Base-by-base conservation (phyloP, 1,140 invertebrate genomes). In the Ostrea edulis region DNA sequence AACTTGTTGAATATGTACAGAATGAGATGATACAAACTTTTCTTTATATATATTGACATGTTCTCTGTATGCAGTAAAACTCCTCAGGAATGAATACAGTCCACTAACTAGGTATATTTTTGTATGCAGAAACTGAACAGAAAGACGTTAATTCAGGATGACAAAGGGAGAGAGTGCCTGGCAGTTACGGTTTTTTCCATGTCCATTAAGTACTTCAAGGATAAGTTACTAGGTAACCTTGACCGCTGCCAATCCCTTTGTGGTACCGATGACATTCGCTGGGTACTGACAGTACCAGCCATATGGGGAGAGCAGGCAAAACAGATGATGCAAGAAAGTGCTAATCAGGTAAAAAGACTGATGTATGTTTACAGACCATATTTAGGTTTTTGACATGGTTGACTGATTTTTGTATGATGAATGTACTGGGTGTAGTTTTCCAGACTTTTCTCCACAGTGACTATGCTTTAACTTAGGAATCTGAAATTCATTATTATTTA, bases 241-340 rank as follows among this genome's bases (percentile, higher is more conserved):
- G 82, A 83, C 17, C 22, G 17, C 14, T n/a, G 17, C 20, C 22
- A 25, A 20, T 12, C 44, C 17, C 17, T 11, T 11, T 52, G 44
- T 52, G 20, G 17, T 54, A 7, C 22, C n/a, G 44, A 83, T 52
- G 82, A 83, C n/a, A 83, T 83, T 83, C 53, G 44, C 12, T 83
- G 82, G 82, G 82, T 83, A 8, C 20, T 83, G 25, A 53, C 82
- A 11, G 53, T 83, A 8, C 82, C 82, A 22, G 82, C 82, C 8
- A 83, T 83, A 8, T 83, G 82, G 82, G 53, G 53, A 5, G 82
- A 83, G n/a, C 51, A 52, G n/a, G 82, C 82, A 52, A 83, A 83
- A 8, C 82, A 83, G 22, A 29, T 83, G 51, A 83, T 83, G 82
- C 44, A 54, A 83, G 82, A 83, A 54, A 54, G 51, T n/a, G 82